These are phyloP conservation scores for Seira musarum DNA, from an alignment of 2,888 invertebrate species.

Conservation along the genomic window DNA sequence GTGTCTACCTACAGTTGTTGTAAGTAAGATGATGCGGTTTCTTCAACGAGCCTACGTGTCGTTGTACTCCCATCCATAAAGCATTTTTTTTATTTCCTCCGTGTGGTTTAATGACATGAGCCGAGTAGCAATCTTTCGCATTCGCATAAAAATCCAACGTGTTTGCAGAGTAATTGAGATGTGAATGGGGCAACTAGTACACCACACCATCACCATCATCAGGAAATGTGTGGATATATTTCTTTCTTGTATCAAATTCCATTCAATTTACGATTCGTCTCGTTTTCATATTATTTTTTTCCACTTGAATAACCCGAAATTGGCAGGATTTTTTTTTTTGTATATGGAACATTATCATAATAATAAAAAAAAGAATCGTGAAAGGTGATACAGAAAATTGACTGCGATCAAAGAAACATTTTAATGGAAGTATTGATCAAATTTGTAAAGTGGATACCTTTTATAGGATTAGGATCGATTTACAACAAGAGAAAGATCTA, in stretches of 20 bases:
- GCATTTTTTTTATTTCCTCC: background rate
- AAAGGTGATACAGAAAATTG: background rate
- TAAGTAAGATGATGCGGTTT: background rate
- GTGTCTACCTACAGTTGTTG: background rate
- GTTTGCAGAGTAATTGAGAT: background rate
- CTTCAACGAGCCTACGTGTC: background rate
- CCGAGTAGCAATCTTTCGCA: background rate
- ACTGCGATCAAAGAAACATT: background rate
- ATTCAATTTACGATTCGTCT: conserved; percentile 51
- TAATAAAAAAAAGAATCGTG: too few species aligned
- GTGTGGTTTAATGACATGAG: background rate
- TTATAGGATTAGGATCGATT: too few species aligned
- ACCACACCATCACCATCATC: conserved; percentile 2
- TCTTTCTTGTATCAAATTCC: conserved; percentile 10
- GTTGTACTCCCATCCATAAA: background rate
- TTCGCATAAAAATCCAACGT: background rate
- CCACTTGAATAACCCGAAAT: conserved; percentile 50
- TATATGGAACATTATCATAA: conserved; percentile 24
- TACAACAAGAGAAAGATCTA: background rate
- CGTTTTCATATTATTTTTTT: conserved; percentile 31
- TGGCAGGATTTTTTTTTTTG: conserved; percentile 51
- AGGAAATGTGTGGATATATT: conserved; percentile 16
- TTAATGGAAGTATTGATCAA: too few species aligned
- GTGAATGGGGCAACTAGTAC: background rate
- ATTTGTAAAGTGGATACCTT: too few species aligned